Conservation (phyloP, 2,113 vertebrate genomes). For the Malurus elegans region DNA sequence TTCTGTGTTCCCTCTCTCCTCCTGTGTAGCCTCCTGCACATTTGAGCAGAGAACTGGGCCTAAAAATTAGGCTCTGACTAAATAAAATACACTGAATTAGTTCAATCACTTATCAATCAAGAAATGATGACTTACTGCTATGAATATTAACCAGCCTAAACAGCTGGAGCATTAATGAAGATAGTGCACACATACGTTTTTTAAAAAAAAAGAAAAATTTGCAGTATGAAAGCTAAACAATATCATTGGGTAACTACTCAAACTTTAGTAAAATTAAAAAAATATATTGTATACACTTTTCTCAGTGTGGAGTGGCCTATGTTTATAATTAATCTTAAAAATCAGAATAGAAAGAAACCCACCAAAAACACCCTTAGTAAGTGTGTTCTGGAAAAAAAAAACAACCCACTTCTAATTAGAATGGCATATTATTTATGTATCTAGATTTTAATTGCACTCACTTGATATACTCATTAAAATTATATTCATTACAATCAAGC, state of each 20-base stretch:
- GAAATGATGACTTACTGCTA: neutral
- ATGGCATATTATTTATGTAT: conserved; percentile 33
- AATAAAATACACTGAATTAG: neutral
- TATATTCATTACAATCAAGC: conserved; percentile 55
- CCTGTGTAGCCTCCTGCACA: neutral
- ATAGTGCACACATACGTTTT: neutral
- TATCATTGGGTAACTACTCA: neutral
- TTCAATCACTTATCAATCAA: conserved; percentile 10
- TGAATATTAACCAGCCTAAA: conserved; percentile 11
- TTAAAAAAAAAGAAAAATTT: neutral
- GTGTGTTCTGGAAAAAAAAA: neutral
- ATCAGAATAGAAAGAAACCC: fast-evolving
- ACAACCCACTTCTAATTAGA: conserved; percentile 1
- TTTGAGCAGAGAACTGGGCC: neutral
- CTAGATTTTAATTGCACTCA: conserved; percentile 36
- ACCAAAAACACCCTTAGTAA: neutral
- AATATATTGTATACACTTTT: neutral
- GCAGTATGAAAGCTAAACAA: neutral
- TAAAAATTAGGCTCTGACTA: neutral
- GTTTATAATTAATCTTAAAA: conserved; percentile 3
- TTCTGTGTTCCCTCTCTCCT: neutral
- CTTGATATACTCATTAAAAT: conserved; percentile 42
- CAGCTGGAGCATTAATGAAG: neutral
- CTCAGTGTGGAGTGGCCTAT: neutral
- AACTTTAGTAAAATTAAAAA: neutral